Evolutionary conservation across 2,888 invertebrate species (phyloP).

Genomic region (Eutolmus rufibarbis): DNA sequence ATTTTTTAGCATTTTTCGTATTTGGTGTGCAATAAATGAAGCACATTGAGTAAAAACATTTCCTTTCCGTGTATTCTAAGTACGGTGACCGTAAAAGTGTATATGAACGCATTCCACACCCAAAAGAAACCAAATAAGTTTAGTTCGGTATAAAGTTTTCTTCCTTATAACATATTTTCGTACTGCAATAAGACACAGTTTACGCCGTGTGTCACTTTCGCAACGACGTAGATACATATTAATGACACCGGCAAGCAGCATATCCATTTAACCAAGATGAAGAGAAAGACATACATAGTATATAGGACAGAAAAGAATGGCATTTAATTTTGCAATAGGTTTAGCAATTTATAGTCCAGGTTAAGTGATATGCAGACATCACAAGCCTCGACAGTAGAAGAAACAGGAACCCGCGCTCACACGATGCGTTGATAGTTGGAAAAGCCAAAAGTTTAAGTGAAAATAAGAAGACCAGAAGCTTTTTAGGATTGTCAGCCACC

Average conservation of each 20-base stretch:
- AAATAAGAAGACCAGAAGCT: slow-evolving; percentile 2
- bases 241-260: neutral
- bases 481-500: slow-evolving; percentile 9
- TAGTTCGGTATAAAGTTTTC: neutral
- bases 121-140: neutral
- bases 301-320: neutral
- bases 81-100: neutral
- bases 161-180: neutral
- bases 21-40: too few relatives aligned
- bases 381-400: neutral
- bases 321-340: neutral
- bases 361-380: neutral
- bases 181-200: neutral
- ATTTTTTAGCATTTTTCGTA: too few relatives aligned
- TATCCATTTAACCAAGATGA: neutral
- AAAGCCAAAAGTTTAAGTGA: neutral
- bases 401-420: neutral
- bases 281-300: neutral
- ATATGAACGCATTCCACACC: neutral
- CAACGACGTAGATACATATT: neutral
- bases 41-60: too few relatives aligned
- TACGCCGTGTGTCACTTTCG: neutral
- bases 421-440: neutral
- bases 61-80: neutral
- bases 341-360: neutral